These are phyloP conservation scores for Cygnus atratus DNA, from an alignment of 2,113 vertebrate genomes.

Conservation along the genomic window DNA sequence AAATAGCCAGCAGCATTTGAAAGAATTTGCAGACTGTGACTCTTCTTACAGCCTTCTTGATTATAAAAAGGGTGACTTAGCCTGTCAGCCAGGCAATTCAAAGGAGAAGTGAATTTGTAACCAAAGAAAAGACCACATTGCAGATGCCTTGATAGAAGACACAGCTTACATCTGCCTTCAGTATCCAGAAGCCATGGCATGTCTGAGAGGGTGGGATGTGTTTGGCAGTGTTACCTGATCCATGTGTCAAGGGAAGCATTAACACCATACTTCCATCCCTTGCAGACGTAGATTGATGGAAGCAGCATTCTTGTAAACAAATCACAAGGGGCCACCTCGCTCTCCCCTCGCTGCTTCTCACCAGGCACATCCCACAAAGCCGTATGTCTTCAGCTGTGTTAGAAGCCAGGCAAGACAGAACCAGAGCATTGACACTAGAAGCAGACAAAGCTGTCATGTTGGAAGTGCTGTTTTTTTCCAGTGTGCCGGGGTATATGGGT, in stretches of 20 bases:
- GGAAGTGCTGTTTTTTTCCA: not conserved
- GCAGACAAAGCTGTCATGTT: not conserved
- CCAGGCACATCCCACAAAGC: not conserved
- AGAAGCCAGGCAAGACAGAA: not conserved
- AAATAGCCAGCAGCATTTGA: not conserved
- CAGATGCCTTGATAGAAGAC: constrained; percentile 8
- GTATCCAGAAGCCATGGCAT: constrained; percentile 55
- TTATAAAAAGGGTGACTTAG: not conserved
- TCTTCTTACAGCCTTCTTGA: not conserved
- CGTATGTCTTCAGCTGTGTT: not conserved
- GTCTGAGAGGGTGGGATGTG: not conserved
- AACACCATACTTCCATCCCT: not conserved
- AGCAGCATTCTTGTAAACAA: constrained; percentile 22
- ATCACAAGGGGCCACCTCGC: not conserved
- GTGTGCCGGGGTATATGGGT: not conserved
- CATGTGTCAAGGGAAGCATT: constrained; percentile 49
- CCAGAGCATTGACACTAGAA: not conserved
- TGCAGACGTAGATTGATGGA: constrained; percentile 1
- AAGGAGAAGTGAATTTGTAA: not conserved
- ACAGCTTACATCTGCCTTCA: constrained; percentile 36
- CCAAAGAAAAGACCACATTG: not conserved
- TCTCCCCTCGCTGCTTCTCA: not conserved
- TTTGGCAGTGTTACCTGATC: constrained; percentile 39
- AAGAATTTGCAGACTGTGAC: not conserved
- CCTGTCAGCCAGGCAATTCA: not conserved